Conservation (phyloP, 2,888 invertebrate species). For the Diaprepes abbreviatus region DNA sequence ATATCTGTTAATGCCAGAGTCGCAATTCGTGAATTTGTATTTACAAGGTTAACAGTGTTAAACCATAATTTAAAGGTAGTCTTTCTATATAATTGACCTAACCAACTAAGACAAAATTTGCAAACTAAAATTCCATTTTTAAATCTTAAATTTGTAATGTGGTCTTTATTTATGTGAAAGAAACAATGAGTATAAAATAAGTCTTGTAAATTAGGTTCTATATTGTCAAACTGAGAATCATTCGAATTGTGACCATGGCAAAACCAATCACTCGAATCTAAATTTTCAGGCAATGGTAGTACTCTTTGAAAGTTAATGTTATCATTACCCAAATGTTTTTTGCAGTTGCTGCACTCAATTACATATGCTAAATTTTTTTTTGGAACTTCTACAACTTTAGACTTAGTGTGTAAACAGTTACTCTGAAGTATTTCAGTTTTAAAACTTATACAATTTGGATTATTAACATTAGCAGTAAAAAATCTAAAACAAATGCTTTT, state of each 20-base stretch:
- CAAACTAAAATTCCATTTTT: conserved; percentile 72
- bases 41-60: conserved; percentile 70
- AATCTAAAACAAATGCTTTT: conserved; percentile 63
- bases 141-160: conserved; percentile 67
- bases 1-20: conserved; percentile 68
- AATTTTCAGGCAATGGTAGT: conserved; percentile 74
- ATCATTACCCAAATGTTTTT: conserved; percentile 53
- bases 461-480: conserved; percentile 56
- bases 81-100: conserved; percentile 70
- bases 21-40: conserved; percentile 55
- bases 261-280: conserved; percentile 77
- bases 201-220: conserved; percentile 71
- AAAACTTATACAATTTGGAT: conserved; percentile 57
- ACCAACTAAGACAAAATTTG: conserved; percentile 72
- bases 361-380: conserved; percentile 68
- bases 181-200: conserved; percentile 73
- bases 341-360: conserved; percentile 67
- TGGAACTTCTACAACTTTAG: background rate
- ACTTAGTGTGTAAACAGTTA: conserved; percentile 12
- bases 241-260: conserved; percentile 70
- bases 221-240: conserved; percentile 50
- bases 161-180: conserved; percentile 65
- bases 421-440: conserved; percentile 60
- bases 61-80: conserved; percentile 71
- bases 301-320: conserved; percentile 70